Evolutionary conservation across 2,888 invertebrate genomes (phyloP), one percentile per base, ranked within the genome.

Genomic region (Stictocephala bisonia): DNA sequence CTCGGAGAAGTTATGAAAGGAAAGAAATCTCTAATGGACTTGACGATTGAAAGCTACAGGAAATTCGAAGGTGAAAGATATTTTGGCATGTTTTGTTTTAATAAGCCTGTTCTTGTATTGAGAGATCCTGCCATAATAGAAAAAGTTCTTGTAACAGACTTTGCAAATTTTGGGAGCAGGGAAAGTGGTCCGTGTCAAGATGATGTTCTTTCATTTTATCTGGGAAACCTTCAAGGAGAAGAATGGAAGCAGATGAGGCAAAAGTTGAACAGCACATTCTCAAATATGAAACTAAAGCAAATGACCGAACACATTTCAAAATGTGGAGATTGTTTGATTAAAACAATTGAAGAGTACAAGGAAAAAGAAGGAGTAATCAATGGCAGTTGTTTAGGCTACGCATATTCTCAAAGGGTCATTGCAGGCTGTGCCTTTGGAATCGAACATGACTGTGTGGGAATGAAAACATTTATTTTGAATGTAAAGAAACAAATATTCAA

Each of bases 1-100:
- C 77, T 84, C 24, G 81, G 80, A 18, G 64, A 64, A 13, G 31
- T 71, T n/a, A 29, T 71, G 15, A 44, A 31, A 27, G 31, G 41
- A 0, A 71, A 40, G 22, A 58, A 20, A 22, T 71, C 58, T n/a
- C 48, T 60, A 7, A 35, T 29, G 7, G 60, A 60, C 22, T 29
- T 60, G 13, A 18, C 22, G 15, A 35, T 35, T 20, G 35, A 35
- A 31, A 31, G 35, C 9, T 60, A 60, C 35, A 35, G 20, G 20
- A 27, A 35, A 40, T 60, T 60, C 22, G 60, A 60, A 60, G 35
- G 35, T 6, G 31, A 60, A 40, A 1, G 29, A 0, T 60, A 22
- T 22, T 60, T 60, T 20, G 60, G 60, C 9, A 60, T 60, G 3
- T 60, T 60, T 29, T 22, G 35, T 29, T 60, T 60, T 35, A 20